Base-by-base conservation (phyloP, 1,140 invertebrate species). In the Cheumatopsyche charites region DNA sequence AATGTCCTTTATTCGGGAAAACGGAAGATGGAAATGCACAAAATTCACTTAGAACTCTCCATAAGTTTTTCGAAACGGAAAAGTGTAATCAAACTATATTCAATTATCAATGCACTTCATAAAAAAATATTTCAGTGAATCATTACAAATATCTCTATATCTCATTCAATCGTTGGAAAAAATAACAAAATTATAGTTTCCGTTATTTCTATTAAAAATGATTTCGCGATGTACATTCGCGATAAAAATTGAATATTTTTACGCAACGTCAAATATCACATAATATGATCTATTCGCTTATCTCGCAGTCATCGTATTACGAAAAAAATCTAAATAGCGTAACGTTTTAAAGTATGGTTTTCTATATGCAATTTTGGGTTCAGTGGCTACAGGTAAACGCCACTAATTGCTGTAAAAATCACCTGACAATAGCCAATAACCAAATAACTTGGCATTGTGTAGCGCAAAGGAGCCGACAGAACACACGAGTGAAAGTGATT, bases 381-480 rank as follows among this genome's bases (percentile, higher is more conserved):
- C 55, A 19, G 19, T 12, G 13, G 55, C 19, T 36, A 4, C 73
- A 72, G 73, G 73, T 75, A 75, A 75, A 71, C 45, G 67, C 66
- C 58, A 61, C 73, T 75, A 75, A 75, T 75, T 75, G 73, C 70
- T 75, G 73, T 72, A 75, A 75, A 74, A 75, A 75, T 75, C 70
- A 13, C 12, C 66, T 47, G 65, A 75, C 73, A 75, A 75, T 71
- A 45, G 49, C 52, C 69, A 49, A 74, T 61, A 61, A 63, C 61
- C 58, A 63, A 55, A 74, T 61, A 61, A 63, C 61, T 67, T 47
- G 26, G 21, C 11, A 47, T 75, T 75, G 68, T 70, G 73, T 66
- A 75, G 72, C 49, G 65, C 29, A 71, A 75, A 75, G 70, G 66
- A 71, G 67, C 62, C 67, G 68, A 49, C 65, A 62, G 26, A 47